These are phyloP conservation scores for Alectoris magna DNA, from an alignment of 2,797 vertebrate species.

Conservation along the genomic window DNA sequence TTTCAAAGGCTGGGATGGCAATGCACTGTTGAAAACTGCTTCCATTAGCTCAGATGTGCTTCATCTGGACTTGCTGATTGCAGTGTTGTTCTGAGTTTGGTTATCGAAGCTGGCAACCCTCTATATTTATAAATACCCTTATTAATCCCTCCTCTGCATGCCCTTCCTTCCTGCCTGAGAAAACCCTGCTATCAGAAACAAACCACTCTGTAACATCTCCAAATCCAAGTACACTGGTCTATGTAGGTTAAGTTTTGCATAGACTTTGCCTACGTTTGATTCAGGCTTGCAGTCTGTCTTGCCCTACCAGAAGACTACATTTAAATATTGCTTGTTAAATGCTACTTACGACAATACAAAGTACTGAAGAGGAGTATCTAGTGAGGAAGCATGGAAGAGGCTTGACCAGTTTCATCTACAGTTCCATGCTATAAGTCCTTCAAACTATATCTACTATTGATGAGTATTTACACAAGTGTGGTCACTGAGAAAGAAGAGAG, in stretches of 20 bases:
- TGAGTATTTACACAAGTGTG: neutral
- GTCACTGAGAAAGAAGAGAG: neutral
- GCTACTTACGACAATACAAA: neutral
- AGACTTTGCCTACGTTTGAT: conserved; percentile 1
- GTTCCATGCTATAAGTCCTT: neutral
- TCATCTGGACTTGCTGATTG: neutral
- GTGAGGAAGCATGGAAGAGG: neutral
- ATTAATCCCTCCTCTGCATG: neutral
- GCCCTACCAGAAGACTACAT: neutral
- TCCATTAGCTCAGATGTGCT: neutral
- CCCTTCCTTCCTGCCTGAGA: neutral
- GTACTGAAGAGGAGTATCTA: neutral
- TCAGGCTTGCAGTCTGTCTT: conserved; percentile 3
- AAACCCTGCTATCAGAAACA: neutral
- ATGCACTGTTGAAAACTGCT: neutral
- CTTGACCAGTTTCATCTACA: neutral
- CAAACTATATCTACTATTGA: neutral
- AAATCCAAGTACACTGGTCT: neutral
- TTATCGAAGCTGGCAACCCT: neutral
- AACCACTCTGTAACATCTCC: neutral
- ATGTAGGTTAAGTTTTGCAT: conserved; percentile 27
- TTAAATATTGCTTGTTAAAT: conserved; percentile 3
- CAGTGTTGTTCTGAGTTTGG: neutral
- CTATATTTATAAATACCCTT: neutral
- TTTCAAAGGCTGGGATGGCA: neutral